These are phyloP conservation scores for Trichomalopsis sarcophagae DNA, from an alignment of 1,140 invertebrate genomes.

Conservation along the genomic window DNA sequence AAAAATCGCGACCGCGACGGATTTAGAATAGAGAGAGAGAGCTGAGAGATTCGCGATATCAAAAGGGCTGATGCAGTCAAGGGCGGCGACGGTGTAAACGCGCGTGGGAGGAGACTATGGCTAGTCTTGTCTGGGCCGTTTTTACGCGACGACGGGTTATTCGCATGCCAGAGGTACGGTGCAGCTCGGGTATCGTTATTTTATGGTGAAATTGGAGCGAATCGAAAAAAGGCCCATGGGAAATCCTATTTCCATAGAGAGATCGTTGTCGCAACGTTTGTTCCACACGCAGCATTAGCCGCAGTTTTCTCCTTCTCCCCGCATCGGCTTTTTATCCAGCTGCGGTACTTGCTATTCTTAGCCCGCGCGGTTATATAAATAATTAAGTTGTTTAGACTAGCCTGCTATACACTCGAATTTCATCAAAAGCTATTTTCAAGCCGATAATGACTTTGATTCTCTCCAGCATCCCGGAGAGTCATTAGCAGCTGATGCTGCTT, in stretches of 20 bases:
- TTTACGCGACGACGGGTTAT: no score
- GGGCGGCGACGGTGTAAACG: slow-evolving; percentile 6
- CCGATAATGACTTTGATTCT: neutral
- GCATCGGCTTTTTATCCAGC: neutral
- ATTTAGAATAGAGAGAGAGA: slow-evolving; percentile 37
- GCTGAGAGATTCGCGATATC: slow-evolving; percentile 29
- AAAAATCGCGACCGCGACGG: slow-evolving; percentile 9
- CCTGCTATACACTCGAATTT: neutral
- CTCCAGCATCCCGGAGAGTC: neutral
- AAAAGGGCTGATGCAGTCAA: slow-evolving; percentile 36
- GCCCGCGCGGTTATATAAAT: neutral
- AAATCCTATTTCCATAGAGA: no score
- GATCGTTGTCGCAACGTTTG: no score
- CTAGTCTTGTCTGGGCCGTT: no score
- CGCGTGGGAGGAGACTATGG: neutral
- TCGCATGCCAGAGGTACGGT: no score
- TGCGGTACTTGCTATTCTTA: slow-evolving; percentile 30
- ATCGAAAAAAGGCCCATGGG: no score
- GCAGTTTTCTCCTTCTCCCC: no score
- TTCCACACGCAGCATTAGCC: no score
- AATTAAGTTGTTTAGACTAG: slow-evolving; percentile 43
- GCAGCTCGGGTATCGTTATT: no score
- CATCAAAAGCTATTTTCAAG: neutral
- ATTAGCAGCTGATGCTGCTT: neutral
- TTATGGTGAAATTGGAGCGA: no score